Evolutionary conservation across 2,113 vertebrate species (phyloP).

Genomic region (Microtus montanus): DNA sequence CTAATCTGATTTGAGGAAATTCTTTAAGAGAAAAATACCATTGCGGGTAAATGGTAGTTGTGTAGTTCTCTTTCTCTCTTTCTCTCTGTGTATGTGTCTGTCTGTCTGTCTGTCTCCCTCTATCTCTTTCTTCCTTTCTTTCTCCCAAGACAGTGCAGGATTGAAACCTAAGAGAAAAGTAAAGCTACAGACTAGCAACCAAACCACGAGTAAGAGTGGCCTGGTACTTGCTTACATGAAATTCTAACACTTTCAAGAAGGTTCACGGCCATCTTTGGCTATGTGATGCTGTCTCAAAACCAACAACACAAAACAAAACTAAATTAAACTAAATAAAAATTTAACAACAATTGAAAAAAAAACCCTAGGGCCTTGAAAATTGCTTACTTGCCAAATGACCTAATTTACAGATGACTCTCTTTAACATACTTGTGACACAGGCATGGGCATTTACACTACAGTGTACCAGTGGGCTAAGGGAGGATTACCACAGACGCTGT

Average conservation of each 20-base stretch:
- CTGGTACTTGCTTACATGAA: no score
- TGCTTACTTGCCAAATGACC: background rate
- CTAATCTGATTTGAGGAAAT: background rate
- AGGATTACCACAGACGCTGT: slow-evolving; percentile 94
- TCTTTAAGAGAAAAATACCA: background rate
- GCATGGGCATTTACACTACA: accelerated
- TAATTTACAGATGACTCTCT: background rate
- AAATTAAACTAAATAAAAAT: background rate
- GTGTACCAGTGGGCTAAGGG: background rate
- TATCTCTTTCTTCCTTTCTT: background rate
- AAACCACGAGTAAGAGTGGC: background rate
- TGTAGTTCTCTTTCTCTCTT: background rate
- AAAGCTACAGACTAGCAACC: background rate
- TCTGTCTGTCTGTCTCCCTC: no score
- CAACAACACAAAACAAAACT: background rate
- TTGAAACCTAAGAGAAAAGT: background rate
- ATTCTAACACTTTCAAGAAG: background rate
- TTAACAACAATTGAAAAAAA: background rate
- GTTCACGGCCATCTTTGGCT: background rate
- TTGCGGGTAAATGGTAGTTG: background rate
- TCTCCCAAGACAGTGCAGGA: background rate
- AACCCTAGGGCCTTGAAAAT: background rate
- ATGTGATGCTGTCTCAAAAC: background rate
- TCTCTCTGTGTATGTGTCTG: background rate
- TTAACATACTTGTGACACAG: background rate